phyloP scores from a whole-genome alignment of 2,113 vertebrate species.

The Actenoides lindsayi region DNA sequence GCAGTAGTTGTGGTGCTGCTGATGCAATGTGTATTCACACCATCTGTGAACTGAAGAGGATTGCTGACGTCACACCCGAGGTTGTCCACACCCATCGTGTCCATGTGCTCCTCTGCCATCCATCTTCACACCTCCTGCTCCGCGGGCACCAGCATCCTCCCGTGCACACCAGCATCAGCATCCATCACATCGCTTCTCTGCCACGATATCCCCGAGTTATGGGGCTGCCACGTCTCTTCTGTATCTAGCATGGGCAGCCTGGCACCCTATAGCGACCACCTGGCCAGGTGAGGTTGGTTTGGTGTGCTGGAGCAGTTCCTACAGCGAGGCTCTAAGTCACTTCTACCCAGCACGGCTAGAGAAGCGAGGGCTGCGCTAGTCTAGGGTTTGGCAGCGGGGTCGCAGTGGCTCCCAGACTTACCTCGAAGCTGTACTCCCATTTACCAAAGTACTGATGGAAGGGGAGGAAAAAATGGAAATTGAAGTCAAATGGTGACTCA shows the following conservation, averaged over 20 bases:
- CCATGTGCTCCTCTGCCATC: background rate
- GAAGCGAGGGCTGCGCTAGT: background rate
- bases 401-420: constrained; percentile 73
- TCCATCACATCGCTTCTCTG: background rate
- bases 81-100: no score
- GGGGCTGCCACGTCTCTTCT: background rate
- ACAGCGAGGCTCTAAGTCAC: background rate
- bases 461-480: background rate
- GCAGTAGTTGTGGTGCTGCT: background rate
- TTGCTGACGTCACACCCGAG: background rate
- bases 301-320: background rate
- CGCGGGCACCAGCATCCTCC: background rate
- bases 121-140: background rate
- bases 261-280: background rate
- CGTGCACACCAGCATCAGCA: background rate
- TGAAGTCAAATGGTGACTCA: background rate
- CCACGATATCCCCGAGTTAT: background rate
- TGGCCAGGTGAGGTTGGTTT: background rate
- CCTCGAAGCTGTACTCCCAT: constrained; percentile 96
- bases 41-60: background rate
- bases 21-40: background rate
- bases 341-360: background rate
- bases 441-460: constrained; percentile 88
- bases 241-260: background rate
- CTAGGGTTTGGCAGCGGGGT: background rate